Evolutionary conservation across 2,888 invertebrate species (phyloP), one percentile per base, ranked within the genome.

Genomic region (Cremastinae sp.): DNA sequence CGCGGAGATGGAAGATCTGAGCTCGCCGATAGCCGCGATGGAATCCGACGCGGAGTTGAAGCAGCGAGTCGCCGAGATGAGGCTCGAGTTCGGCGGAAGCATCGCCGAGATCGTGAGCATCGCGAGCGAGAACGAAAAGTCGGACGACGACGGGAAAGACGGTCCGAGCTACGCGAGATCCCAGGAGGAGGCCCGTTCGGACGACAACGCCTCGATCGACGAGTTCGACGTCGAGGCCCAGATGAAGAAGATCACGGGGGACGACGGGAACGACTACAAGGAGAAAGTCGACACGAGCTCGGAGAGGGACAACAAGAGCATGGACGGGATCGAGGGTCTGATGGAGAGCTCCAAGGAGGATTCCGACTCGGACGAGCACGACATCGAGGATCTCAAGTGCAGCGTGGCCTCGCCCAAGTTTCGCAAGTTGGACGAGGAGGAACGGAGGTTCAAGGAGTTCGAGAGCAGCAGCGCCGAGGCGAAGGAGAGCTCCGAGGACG

Each of bases 1-100:
- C 61, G 87, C 86, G n/a, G 89, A 88, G 58, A 85, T 87, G 65
- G 91, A 90, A 49, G 90, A 88, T 64, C 88, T 91, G n/a, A 90
- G 88, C 79, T 90, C 90, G 0, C 86, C 88, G 0, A 86, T 90
- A 41, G 82, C 83, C 28, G 80, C 84, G 0, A 82, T 91, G 80
- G 91, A 91, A 79, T 89, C 90, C 0, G 91, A 91, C 62, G 87
- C 89, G 0, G 85, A 90, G 18, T 81, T 91, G 7, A 90, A 91
- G 59, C 90, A 91, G 73, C 85, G 91, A 1, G 90, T 90, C 2
- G 88, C 90, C 0, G 90, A 91, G 80, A 75, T 91, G 90, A 89
- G 90, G 65, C 88, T 91, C 51, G 91, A 91, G 79, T 91, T 90
- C 70, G 86, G 87, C 12, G 86, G 84, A 7, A 79, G 78, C n/a